phyloP scores from a whole-genome alignment of 2,113 vertebrate genomes.

The Eulacestoma nigropectus region DNA sequence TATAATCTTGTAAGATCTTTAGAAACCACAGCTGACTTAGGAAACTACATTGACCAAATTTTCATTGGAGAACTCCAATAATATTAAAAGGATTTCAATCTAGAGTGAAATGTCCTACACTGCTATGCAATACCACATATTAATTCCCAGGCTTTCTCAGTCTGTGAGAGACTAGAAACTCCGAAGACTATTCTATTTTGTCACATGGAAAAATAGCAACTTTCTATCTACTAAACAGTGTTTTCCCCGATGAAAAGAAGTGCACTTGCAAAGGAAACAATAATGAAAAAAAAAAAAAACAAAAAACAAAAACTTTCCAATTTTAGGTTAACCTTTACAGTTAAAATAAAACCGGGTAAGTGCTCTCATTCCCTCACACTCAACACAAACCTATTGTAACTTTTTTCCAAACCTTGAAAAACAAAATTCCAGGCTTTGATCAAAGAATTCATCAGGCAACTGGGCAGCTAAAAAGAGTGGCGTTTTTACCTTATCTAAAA shows the following conservation, averaged over 20 bases:
- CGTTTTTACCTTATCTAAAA: not conserved
- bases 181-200: not conserved
- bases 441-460: not conserved
- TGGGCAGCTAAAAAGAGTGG: not conserved
- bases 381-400: not conserved
- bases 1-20: not conserved
- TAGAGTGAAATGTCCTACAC: not conserved
- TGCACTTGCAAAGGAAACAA: not conserved
- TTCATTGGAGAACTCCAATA: not conserved
- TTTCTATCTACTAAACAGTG: not conserved
- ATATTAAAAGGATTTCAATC: not conserved
- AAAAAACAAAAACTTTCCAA: not conserved
- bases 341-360: not conserved
- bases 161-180: not conserved
- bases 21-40: not conserved
- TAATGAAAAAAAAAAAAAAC: not conserved
- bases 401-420: not conserved
- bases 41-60: not conserved
- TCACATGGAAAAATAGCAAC: not conserved
- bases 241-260: not conserved
- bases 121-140: not conserved
- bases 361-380: not conserved
- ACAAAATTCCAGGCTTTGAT: not conserved
- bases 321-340: not conserved
- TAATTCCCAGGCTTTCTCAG: not conserved